Evolutionary conservation across 2,888 invertebrate species (phyloP).

Genomic region (Ashinkailepas kermadecensis): DNA sequence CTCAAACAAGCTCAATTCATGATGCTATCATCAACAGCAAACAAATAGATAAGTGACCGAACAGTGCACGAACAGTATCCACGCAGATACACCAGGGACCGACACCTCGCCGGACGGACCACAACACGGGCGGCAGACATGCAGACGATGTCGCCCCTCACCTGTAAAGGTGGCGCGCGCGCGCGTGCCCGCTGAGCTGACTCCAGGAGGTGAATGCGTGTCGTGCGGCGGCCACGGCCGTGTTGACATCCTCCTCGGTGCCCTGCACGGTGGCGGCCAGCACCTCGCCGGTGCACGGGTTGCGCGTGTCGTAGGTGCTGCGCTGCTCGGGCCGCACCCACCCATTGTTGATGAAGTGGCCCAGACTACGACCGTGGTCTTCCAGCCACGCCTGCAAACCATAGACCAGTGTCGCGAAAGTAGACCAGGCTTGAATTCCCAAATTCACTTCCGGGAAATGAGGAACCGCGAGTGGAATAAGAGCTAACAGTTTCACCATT

Average conservation of each 20-base stretch:
- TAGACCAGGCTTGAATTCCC: background rate
- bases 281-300: slow-evolving; percentile 29
- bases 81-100: too few relatives aligned
- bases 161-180: slow-evolving; percentile 39
- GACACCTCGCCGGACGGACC: too few relatives aligned
- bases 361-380: slow-evolving; percentile 33
- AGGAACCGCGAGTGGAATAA: too few relatives aligned
- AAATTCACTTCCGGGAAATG: too few relatives aligned
- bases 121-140: too few relatives aligned
- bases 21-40: too few relatives aligned
- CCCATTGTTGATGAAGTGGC: slow-evolving; percentile 34
- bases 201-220: slow-evolving; percentile 34
- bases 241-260: slow-evolving; percentile 36
- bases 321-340: slow-evolving; percentile 32
- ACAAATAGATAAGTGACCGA: too few relatives aligned
- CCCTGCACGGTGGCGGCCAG: slow-evolving; percentile 33
- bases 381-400: slow-evolving; percentile 32
- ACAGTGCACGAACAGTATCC: too few relatives aligned
- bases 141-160: slow-evolving; percentile 29
- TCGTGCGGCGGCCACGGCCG: slow-evolving; percentile 35
- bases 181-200: slow-evolving; percentile 34
- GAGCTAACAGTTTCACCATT: too few relatives aligned
- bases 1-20: too few relatives aligned
- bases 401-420: background rate
- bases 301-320: slow-evolving; percentile 29